Evolutionary conservation across 2,797 vertebrate species (phyloP), one percentile per base, ranked within the genome.

Genomic region (Acanthis flammea): DNA sequence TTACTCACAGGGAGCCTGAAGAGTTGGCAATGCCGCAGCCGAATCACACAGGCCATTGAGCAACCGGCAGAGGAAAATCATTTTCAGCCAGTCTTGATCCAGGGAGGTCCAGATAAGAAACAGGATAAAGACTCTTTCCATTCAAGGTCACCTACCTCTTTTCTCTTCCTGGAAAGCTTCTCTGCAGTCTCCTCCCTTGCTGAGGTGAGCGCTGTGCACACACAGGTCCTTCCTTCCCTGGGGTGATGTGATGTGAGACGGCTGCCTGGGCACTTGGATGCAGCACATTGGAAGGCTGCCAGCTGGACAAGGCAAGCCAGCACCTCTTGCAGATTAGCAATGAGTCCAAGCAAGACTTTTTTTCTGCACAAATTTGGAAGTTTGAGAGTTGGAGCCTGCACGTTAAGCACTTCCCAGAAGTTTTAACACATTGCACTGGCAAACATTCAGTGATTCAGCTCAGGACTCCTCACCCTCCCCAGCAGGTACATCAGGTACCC

Each of bases 121-220:
- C 0, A 47, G 57, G 61, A 82, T 63, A 54, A 92, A 89, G 74
- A 39, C 16, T 8, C 51, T 77, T 80, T 67, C 58, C 45, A 1
- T 55, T 73, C 44, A 89, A 92, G 81, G 92, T 94, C 81, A 62
- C 42, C 66, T 42, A 25, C 31, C 44, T 91, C 51, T 14, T 48
- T 54, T 65, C 35, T 80, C 37, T 41, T 68, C 50, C 39, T 51
- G 72, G 70, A 60, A 81, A 55, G 31, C 23, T 48, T 24, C 14
- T 2, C 33, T 58, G 48, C 71, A 13, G 1, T 28, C 45, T 51
- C 57, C 42, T 80, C 16, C 58, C 65, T 35, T 1, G 19, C 55
- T 23, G 0, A 8, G 0, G 0, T 14, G 37, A 70, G 33, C 0
- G 0, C 14, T 53, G 55, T n/a, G 76, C 66, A 11, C 23, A 48